Evolutionary conservation across 2,888 invertebrate species (phyloP).

Genomic region (Mamestra brassicae): DNA sequence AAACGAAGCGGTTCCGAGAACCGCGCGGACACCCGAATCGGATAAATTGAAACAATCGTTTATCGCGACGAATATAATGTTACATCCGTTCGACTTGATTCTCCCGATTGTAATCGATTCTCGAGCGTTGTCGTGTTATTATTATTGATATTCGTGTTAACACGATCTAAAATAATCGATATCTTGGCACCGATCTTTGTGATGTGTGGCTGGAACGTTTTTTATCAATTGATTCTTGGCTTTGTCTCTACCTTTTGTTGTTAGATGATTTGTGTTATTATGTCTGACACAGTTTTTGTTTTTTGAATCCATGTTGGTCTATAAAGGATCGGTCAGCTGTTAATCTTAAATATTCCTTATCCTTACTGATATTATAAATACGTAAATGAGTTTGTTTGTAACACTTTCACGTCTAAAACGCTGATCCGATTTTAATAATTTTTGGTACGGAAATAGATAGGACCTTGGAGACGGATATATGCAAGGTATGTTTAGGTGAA

Average conservation of each 20-base stretch:
- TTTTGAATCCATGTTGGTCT: conserved; percentile 25
- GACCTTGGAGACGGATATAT: too few relatives aligned
- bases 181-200: conserved; percentile 67
- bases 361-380: too few relatives aligned
- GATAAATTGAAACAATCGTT: conserved; percentile 73
- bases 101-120: conserved; percentile 75
- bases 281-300: conserved; percentile 31
- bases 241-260: conserved; percentile 55
- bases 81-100: conserved; percentile 68
- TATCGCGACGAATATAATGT: conserved; percentile 75
- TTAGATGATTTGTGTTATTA: conserved; percentile 57
- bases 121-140: conserved; percentile 70
- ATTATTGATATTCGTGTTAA: conserved; percentile 72
- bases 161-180: conserved; percentile 72
- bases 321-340: conserved; percentile 19
- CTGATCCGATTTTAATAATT: too few relatives aligned
- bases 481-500: too few relatives aligned
- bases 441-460: too few relatives aligned
- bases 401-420: too few relatives aligned
- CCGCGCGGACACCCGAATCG: conserved; percentile 63
- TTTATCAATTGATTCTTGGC: conserved; percentile 57
- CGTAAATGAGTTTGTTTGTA: too few relatives aligned
- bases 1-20: conserved; percentile 65
- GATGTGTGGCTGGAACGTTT: conserved; percentile 63
- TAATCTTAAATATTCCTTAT: background rate